A percentile compares a stretch with the other conserved stretches of the same genome.
These are phyloP conservation scores for Centropristis striata DNA, from an alignment of 2,113 vertebrate genomes.

Conservation along the genomic window DNA sequence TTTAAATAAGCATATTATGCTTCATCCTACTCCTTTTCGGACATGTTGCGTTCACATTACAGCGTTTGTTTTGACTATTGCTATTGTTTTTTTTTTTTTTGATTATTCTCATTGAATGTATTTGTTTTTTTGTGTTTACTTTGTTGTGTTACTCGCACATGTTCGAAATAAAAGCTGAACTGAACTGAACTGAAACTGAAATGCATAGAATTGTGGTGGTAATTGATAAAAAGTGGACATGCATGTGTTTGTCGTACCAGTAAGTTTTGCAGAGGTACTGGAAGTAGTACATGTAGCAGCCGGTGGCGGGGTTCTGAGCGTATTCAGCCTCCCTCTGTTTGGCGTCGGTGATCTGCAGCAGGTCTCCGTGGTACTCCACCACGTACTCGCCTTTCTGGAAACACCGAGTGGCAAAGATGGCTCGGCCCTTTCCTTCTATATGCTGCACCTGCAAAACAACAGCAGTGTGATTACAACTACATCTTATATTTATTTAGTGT, in stretches of 20 bases:
- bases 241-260: conserved; percentile 90
- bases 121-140: too few relatives aligned
- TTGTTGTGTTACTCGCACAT: too few relatives aligned
- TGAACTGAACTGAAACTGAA: too few relatives aligned
- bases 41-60: too few relatives aligned
- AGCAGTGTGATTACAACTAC: too few relatives aligned
- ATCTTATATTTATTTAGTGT: too few relatives aligned
- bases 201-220: neutral
- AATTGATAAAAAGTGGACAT: neutral
- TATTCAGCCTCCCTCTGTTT: conserved; percentile 93
- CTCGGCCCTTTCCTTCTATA: conserved; percentile 93
- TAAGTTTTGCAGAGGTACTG: conserved; percentile 97
- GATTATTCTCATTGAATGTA: too few relatives aligned
- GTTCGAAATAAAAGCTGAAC: too few relatives aligned
- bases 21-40: too few relatives aligned
- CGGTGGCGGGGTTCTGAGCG: conserved; percentile 92
- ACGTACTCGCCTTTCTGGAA: conserved; percentile 96
- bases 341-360: conserved; percentile 93
- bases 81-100: too few relatives aligned
- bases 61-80: too few relatives aligned
- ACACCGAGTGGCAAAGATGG: conserved; percentile 90
- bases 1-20: too few relatives aligned
- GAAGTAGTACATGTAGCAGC: conserved; percentile 99
- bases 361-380: conserved; percentile 97
- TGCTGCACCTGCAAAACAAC: conserved; percentile 92